Percentiles rank a stretch among this genome's conserved stretches.
These are phyloP conservation scores for Ammodytes marinus DNA, from an alignment of 2,113 vertebrate genomes.

Conservation along the genomic window DNA sequence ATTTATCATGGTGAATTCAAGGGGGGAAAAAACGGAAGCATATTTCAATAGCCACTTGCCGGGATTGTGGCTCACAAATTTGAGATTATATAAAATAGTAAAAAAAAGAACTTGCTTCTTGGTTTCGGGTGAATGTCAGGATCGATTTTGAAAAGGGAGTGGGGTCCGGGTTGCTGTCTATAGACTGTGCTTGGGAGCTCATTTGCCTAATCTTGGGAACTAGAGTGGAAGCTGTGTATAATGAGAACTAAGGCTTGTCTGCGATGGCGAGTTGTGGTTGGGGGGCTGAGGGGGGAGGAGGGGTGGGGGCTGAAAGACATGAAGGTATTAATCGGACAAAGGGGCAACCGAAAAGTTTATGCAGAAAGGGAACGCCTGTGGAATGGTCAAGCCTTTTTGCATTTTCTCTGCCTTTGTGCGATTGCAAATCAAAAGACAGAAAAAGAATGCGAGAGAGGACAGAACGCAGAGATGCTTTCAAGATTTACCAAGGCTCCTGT, in stretches of 20 bases:
- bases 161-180: constrained; percentile 71
- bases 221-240: constrained; percentile 87
- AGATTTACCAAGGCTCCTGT: constrained; percentile 65
- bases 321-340: constrained; percentile 87
- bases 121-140: constrained; percentile 62
- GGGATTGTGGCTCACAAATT: constrained; percentile 16
- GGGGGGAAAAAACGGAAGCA: not conserved
- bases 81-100: constrained; percentile 35
- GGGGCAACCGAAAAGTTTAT: constrained; percentile 82
- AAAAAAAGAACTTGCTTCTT: constrained; percentile 56
- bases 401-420: constrained; percentile 80
- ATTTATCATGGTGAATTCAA: constrained; percentile 4
- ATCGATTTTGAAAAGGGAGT: constrained; percentile 70
- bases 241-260: constrained; percentile 83
- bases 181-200: constrained; percentile 80
- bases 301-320: constrained; percentile 79
- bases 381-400: constrained; percentile 84
- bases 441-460: constrained; percentile 40
- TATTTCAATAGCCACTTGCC: constrained; percentile 22
- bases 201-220: constrained; percentile 91
- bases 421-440: constrained; percentile 61
- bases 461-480: constrained; percentile 59
- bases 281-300: constrained; percentile 37
- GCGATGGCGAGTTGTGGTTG: constrained; percentile 64
- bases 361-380: constrained; percentile 75